Percentiles rank a stretch among this genome's conserved stretches.
Conservation (phyloP, 2,113 vertebrate species). For the Anolis carolinensis region DNA sequence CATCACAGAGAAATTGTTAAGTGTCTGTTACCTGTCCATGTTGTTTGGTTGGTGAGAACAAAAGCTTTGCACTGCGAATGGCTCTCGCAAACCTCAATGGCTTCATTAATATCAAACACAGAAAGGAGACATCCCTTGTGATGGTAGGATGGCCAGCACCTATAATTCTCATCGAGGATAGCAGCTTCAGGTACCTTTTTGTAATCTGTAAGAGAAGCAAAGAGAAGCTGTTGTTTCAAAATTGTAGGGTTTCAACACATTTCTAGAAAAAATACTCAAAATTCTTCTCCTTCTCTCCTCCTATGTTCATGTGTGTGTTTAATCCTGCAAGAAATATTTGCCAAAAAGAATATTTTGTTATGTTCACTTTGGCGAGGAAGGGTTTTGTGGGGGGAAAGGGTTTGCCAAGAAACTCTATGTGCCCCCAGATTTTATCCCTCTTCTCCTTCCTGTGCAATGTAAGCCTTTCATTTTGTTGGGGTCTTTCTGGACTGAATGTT, state of each 20-base stretch:
- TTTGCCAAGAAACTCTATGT: slow-evolving; percentile 55
- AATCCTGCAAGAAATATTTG: neutral
- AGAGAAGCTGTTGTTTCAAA: slow-evolving; percentile 4
- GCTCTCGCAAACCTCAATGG: slow-evolving; percentile 84
- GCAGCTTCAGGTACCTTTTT: slow-evolving; percentile 72
- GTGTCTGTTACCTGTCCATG: slow-evolving; percentile 84
- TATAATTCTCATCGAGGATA: slow-evolving; percentile 83
- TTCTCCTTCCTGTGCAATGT: slow-evolving; percentile 19
- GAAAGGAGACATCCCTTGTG: slow-evolving; percentile 87
- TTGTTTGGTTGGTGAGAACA: slow-evolving; percentile 86
- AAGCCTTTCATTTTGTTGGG: slow-evolving; percentile 52
- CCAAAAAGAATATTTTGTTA: slow-evolving; percentile 25
- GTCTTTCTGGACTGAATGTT: slow-evolving; percentile 65
- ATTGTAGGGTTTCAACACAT: neutral
- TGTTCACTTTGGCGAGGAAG: neutral
- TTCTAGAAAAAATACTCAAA: neutral
- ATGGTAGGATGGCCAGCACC: slow-evolving; percentile 89
- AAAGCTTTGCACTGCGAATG: slow-evolving; percentile 87
- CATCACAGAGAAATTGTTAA: too few relatives aligned
- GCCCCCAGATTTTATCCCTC: slow-evolving; percentile 51
- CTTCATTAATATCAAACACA: slow-evolving; percentile 80
- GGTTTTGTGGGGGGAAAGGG: slow-evolving; percentile 1
- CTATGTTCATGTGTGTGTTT: neutral
- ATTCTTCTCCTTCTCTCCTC: neutral
- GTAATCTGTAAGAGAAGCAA: slow-evolving; percentile 77